Evolutionary conservation across 1,140 invertebrate genomes (phyloP), one percentile per base, ranked within the genome.

Genomic region (Eriocheir sinensis): DNA sequence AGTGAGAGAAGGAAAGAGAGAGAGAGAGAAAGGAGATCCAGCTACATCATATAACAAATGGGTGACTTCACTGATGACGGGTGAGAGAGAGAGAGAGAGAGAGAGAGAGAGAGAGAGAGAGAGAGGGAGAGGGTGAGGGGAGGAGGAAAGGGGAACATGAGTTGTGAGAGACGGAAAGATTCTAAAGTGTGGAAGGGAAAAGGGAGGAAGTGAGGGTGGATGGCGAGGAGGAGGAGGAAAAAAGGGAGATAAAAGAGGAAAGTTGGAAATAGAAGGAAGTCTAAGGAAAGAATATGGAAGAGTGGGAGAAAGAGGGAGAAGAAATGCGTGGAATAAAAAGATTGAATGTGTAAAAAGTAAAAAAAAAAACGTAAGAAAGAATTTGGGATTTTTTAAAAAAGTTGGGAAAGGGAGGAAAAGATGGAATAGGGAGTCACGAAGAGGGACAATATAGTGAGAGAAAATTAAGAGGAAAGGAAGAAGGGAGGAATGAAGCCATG

Each of bases 91-190:
- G 60, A n/a, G 60, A n/a, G 60, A 8, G 27, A n/a, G 0, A 8
- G 60, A n/a, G 60, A n/a, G 27, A n/a, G 60, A n/a, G 60, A n/a
- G 53, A 72, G 53, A 27, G 21, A 27, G 53, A 21, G 53, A 27
- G 21, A 27, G 53, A 21, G 53, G 53, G 27, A 21, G 60, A 72
- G 27, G 60, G 27, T 1, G 1, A 72, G 60, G 60, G 8, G 60
- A 72, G 60, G 60, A 72, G 60, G 60, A 72, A n/a, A 72, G 60
- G 60, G 27, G 60, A 6, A 72, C 21, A 72, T 72, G 60, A 72
- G 60, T 72, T 72, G 60, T 72, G 60, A 89, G 86, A 89, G 38
- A 89, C 40, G 27, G 86, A 89, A n/a, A 32, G 40, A 38, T 34
- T 27, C 36, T 86, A 86, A 86, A 86, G 83, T 40, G 40, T 40